Evolutionary conservation across 2,888 invertebrate species (phyloP).

Genomic region (Scaptodrosophila latifasciaeformis): DNA sequence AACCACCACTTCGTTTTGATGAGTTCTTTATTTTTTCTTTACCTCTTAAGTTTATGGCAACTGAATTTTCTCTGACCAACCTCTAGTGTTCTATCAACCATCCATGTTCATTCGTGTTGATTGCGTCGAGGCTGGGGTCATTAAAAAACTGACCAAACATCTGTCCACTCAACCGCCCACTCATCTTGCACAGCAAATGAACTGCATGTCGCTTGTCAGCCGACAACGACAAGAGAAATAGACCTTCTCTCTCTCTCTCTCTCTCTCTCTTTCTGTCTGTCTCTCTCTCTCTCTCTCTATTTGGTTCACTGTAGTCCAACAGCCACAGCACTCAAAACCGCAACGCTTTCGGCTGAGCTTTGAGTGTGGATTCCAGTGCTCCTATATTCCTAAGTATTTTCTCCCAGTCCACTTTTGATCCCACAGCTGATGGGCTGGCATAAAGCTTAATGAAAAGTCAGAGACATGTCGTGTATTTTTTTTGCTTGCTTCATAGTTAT

Average conservation of each 20-base stretch:
- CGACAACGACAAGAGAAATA: slow-evolving; percentile 24
- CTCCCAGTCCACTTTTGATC: too few species aligned
- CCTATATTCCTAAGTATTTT: too few species aligned
- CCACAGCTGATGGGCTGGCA: too few species aligned
- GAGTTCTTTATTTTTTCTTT: too few species aligned
- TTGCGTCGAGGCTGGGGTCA: slow-evolving; percentile 13
- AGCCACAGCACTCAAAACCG: too few species aligned
- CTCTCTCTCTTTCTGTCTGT: background rate
- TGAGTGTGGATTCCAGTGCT: background rate
- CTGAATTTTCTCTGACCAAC: too few species aligned
- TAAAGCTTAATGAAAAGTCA: slow-evolving; percentile 42
- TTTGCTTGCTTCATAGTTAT: slow-evolving; percentile 17
- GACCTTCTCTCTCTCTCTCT: slow-evolving; percentile 5
- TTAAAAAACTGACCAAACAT: slow-evolving; percentile 24
- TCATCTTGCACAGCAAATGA: slow-evolving; percentile 51
- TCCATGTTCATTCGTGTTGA: too few species aligned
- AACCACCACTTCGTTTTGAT: too few species aligned
- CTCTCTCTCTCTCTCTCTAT: background rate
- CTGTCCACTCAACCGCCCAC: slow-evolving; percentile 39
- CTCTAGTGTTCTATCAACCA: too few species aligned
- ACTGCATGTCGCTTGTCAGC: slow-evolving; percentile 32
- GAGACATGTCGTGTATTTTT: slow-evolving; percentile 27
- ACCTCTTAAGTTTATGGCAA: too few species aligned
- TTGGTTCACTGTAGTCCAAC: too few species aligned
- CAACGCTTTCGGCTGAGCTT: slow-evolving; percentile 1